Conservation (phyloP, 2,113 vertebrate species). For the Lophotis ruficrista region DNA sequence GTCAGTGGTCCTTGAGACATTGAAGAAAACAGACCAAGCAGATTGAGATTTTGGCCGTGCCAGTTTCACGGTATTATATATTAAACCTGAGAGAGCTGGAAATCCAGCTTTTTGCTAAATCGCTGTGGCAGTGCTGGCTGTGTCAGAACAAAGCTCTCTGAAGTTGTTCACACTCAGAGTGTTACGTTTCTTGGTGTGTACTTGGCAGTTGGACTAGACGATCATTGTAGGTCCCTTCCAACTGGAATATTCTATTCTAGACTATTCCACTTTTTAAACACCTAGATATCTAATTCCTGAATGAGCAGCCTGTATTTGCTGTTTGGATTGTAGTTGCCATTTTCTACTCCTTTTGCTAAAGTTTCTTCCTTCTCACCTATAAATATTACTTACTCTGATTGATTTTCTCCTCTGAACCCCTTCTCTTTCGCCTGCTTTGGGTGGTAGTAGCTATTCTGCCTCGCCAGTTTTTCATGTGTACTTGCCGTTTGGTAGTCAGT, state of each 20-base stretch:
- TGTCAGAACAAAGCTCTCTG: neutral
- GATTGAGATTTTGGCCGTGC: neutral
- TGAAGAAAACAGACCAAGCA: neutral
- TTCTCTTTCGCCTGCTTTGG: neutral
- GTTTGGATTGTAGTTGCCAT: fast-evolving
- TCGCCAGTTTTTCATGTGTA: fast-evolving
- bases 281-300: neutral
- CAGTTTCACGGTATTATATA: fast-evolving
- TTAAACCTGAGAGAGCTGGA: fast-evolving
- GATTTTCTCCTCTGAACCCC: fast-evolving
- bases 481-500: neutral
- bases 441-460: neutral
- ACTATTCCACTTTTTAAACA: neutral
- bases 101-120: fast-evolving
- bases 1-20: fast-evolving
- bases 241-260: neutral
- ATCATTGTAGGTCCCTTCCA: neutral
- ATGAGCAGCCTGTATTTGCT: fast-evolving
- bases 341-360: neutral
- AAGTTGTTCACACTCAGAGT: neutral
- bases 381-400: fast-evolving
- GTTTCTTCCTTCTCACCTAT: neutral
- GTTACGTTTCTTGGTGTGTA: fast-evolving
- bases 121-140: neutral
- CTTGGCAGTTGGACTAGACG: neutral